These are phyloP conservation scores for Hydra vulgaris DNA, from an alignment of 30 jellyfish, hydroid and myxozoan genomes.

Conservation along the genomic window DNA sequence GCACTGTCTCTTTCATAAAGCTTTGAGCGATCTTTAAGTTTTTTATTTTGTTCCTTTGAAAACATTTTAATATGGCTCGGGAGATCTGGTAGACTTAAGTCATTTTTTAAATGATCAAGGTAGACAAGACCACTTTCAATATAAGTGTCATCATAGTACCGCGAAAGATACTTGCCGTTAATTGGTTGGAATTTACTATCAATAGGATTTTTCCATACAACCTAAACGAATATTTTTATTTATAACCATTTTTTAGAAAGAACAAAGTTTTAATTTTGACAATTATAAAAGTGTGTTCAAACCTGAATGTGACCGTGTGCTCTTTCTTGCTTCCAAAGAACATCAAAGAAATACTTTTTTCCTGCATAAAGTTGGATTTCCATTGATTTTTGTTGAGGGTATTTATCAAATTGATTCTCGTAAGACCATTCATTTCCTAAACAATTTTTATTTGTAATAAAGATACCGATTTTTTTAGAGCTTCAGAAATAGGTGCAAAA, in stretches of 20 bases:
- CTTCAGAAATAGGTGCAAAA: no score
- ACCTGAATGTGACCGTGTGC: slow-evolving; percentile 63
- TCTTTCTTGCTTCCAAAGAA: slow-evolving; percentile 61
- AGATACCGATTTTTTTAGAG: no score
- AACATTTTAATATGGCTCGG: slow-evolving; percentile 52
- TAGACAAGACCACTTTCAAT: slow-evolving; percentile 59
- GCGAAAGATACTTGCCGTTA: slow-evolving; percentile 25
- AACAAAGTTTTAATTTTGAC: no score
- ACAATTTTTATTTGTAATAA: no score
- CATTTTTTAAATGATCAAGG: slow-evolving; percentile 37
- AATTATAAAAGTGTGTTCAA: no score
- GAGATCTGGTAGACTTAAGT: slow-evolving; percentile 32
- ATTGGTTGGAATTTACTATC: slow-evolving; percentile 10
- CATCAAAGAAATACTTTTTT: slow-evolving; percentile 39
- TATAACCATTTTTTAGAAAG: no score
- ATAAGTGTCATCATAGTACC: slow-evolving; percentile 40
- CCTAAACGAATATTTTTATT: no score
- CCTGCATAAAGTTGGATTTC: slow-evolving; percentile 29
- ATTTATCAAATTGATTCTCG: slow-evolving; percentile 46
- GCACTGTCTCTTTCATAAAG: slow-evolving; percentile 72
- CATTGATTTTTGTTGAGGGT: slow-evolving; percentile 31
- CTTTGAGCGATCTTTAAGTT: slow-evolving; percentile 24
- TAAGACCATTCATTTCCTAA: slow-evolving; percentile 48
- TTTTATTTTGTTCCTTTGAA: no score
- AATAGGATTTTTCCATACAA: slow-evolving; percentile 53